phyloP scores from a whole-genome alignment of 2,797 vertebrate species.

The Oceanodroma leucorhoa region DNA sequence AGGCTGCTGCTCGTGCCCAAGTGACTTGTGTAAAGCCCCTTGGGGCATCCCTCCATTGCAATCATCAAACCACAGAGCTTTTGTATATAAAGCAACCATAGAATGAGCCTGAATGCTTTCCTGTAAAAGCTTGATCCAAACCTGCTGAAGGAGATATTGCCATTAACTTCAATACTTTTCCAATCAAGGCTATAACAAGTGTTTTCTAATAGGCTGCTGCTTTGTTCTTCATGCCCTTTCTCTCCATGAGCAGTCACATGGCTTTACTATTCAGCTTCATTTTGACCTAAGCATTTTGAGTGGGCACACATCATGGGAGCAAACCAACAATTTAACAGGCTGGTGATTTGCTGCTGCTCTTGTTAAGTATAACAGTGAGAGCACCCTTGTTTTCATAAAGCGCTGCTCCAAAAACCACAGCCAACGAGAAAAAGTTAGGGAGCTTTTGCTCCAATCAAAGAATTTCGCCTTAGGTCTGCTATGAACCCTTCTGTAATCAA shows the following conservation, averaged over 20 bases:
- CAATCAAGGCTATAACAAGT: not conserved
- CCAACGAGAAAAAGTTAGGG: not conserved
- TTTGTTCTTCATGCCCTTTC: not conserved
- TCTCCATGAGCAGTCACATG: not conserved
- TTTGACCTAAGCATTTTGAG: conserved; percentile 16
- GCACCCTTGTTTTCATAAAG: not conserved
- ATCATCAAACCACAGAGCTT: not conserved
- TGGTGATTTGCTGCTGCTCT: conserved; percentile 1
- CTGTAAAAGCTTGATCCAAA: not conserved
- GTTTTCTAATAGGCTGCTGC: not conserved
- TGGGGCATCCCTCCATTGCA: not conserved
- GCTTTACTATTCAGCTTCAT: not conserved
- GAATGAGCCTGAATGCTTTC: not conserved
- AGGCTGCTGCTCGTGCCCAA: not conserved
- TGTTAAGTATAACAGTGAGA: not conserved
- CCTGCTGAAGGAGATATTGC: not conserved
- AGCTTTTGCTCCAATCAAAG: not conserved
- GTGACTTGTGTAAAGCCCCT: not conserved
- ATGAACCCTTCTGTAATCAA: not conserved
- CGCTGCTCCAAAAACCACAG: accelerated
- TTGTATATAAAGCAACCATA: not conserved
- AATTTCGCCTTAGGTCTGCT: not conserved
- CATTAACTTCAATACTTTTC: not conserved
- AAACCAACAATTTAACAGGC: conserved; percentile 49
- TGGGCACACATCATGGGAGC: not conserved